Conservation (phyloP, 2,888 invertebrate species). For the Aleiodes leptofemur region DNA sequence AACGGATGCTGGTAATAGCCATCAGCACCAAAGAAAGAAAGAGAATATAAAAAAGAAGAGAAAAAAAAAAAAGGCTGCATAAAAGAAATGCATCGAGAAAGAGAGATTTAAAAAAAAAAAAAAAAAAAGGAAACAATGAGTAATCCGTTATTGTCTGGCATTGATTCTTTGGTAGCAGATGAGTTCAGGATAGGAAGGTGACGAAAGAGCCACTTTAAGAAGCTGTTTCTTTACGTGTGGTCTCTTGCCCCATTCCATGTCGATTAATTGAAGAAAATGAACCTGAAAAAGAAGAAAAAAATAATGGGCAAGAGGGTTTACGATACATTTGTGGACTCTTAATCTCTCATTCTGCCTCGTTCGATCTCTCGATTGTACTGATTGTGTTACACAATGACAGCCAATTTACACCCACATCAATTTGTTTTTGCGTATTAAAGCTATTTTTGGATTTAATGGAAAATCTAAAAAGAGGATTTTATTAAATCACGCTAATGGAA, state of each 20-base stretch:
- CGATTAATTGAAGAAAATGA: slow-evolving; percentile 51
- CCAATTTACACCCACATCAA: slow-evolving; percentile 33
- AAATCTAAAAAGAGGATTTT: background rate
- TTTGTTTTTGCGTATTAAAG: slow-evolving; percentile 12
- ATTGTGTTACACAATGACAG: slow-evolving; percentile 34
- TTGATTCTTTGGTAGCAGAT: slow-evolving; percentile 16
- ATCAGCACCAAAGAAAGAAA: background rate
- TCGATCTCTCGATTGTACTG: slow-evolving; percentile 31
- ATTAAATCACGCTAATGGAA: background rate
- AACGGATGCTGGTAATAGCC: slow-evolving; percentile 14
- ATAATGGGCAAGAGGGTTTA: background rate
- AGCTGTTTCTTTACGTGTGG: slow-evolving; percentile 4
- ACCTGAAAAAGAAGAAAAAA: background rate
- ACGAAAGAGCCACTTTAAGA: slow-evolving; percentile 18
- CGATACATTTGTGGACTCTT: slow-evolving; percentile 1
- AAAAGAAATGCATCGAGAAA: background rate
- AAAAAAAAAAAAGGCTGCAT: background rate
- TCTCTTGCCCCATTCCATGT: slow-evolving; percentile 53
- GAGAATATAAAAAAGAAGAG: background rate
- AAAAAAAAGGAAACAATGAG: slow-evolving; percentile 17
- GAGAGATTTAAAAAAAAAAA: too few species aligned
- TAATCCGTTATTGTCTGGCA: slow-evolving; percentile 24
- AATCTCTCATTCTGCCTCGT: slow-evolving; percentile 27
- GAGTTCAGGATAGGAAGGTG: slow-evolving; percentile 4
- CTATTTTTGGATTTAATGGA: background rate